Evolutionary conservation across 2,888 invertebrate genomes (phyloP).

Genomic region (Trichopria drosophilae): DNA sequence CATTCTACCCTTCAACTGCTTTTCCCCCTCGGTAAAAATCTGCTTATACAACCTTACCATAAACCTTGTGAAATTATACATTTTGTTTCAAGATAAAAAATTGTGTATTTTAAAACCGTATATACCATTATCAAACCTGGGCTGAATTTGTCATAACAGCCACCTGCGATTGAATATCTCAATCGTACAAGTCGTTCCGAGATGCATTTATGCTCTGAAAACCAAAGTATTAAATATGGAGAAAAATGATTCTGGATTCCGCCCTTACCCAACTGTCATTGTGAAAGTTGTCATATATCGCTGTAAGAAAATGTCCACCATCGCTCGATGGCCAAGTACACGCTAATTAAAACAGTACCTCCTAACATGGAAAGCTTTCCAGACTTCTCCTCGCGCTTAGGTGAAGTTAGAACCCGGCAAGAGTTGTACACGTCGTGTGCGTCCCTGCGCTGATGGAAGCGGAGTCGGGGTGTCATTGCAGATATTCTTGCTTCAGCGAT

Average conservation of each 20-base stretch:
- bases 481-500: neutral
- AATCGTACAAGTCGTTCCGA: too few species aligned
- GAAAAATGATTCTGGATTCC: neutral
- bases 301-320: constrained; percentile 29
- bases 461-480: neutral
- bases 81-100: neutral
- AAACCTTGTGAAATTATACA: constrained; percentile 19
- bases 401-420: constrained; percentile 13
- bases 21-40: constrained; percentile 58
- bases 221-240: constrained; percentile 19
- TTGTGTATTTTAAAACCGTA: too few species aligned
- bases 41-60: constrained; percentile 44
- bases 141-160: too few species aligned
- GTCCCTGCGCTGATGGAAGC: neutral
- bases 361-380: constrained; percentile 35
- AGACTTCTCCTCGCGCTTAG: constrained; percentile 30
- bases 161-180: too few species aligned
- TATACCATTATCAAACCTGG: too few species aligned
- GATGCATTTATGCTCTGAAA: constrained; percentile 20
- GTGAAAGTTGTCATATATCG: too few species aligned
- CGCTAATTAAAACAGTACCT: constrained; percentile 43
- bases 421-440: neutral
- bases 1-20: constrained; percentile 50
- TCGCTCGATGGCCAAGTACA: constrained; percentile 39
- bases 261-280: too few species aligned